Evolutionary conservation across 2,797 vertebrate genomes (phyloP).

Genomic region (Spea hammondii): DNA sequence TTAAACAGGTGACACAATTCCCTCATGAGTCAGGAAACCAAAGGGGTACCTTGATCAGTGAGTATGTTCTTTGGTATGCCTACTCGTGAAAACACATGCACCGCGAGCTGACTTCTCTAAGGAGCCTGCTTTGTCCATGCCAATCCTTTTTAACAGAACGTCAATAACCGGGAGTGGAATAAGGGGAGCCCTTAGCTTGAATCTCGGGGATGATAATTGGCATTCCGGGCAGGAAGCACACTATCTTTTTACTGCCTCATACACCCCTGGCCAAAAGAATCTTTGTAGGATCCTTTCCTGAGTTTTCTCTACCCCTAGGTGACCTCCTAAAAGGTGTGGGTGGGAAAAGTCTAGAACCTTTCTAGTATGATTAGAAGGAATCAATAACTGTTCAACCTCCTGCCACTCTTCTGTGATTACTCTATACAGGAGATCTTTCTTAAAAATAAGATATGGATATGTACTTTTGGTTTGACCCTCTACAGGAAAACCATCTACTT

Average conservation of each 20-base stretch:
- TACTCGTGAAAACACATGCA: background rate
- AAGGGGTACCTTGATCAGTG: constrained; percentile 1
- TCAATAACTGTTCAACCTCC: background rate
- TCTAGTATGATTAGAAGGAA: no score
- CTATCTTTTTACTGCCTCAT: no score
- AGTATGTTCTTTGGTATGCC: background rate
- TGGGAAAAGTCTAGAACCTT: no score
- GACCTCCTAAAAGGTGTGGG: background rate
- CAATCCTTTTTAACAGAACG: no score
- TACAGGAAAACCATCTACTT: background rate
- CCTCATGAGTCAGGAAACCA: background rate
- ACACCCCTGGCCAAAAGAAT: background rate
- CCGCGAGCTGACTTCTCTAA: no score
- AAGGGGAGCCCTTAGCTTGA: background rate
- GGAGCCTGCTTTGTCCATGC: no score
- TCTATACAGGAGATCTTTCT: background rate
- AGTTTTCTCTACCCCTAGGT: background rate
- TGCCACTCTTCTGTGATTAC: background rate
- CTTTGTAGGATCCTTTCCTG: background rate
- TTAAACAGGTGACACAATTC: background rate
- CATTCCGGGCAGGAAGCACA: no score
- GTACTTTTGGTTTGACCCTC: background rate
- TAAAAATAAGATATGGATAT: background rate
- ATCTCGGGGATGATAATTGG: no score
- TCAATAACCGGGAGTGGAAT: background rate